phyloP scores from a whole-genome alignment of 2,888 invertebrate species.

The Malthinus flaveolus region DNA sequence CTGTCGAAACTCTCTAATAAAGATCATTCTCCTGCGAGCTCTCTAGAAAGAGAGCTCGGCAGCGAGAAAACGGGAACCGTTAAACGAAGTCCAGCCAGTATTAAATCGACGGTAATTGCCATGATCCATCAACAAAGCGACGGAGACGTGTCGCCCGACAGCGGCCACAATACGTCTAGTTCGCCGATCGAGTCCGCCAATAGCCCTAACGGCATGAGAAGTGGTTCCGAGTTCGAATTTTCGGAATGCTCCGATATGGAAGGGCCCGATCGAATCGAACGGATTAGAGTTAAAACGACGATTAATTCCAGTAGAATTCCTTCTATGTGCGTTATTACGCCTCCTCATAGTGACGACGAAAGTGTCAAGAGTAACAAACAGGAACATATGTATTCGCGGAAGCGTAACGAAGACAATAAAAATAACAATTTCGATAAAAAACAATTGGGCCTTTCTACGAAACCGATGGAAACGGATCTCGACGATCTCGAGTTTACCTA shows the following conservation, averaged over 20 bases:
- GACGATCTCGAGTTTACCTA: constrained; percentile 39
- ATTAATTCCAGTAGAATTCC: constrained; percentile 87
- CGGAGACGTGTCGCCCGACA: constrained; percentile 78
- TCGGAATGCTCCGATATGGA: constrained; percentile 87
- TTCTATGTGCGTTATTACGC: constrained; percentile 90
- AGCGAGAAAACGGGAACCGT: constrained; percentile 54
- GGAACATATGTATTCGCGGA: constrained; percentile 7
- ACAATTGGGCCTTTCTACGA: constrained; percentile 31
- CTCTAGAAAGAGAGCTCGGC: constrained; percentile 48
- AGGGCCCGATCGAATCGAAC: constrained; percentile 84
- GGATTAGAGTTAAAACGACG: constrained; percentile 83
- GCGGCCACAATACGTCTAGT: constrained; percentile 80
- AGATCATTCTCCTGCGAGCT: constrained; percentile 57
- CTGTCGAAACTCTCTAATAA: constrained; percentile 59
- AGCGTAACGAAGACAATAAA: background rate
- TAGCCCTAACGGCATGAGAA: constrained; percentile 70
- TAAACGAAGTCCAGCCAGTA: constrained; percentile 50
- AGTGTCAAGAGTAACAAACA: constrained; percentile 55
- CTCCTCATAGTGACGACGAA: constrained; percentile 86
- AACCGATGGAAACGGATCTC: constrained; percentile 38
- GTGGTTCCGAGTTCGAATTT: constrained; percentile 78
- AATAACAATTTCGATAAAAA: constrained; percentile 35
- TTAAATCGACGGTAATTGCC: constrained; percentile 64
- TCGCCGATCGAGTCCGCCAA: constrained; percentile 77
- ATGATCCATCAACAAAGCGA: constrained; percentile 61